A percentile compares a stretch with the other conserved stretches of the same genome.
These are phyloP conservation scores for Zaprionus inermis DNA, from an alignment of 1,140 invertebrate species.

Conservation along the genomic window DNA sequence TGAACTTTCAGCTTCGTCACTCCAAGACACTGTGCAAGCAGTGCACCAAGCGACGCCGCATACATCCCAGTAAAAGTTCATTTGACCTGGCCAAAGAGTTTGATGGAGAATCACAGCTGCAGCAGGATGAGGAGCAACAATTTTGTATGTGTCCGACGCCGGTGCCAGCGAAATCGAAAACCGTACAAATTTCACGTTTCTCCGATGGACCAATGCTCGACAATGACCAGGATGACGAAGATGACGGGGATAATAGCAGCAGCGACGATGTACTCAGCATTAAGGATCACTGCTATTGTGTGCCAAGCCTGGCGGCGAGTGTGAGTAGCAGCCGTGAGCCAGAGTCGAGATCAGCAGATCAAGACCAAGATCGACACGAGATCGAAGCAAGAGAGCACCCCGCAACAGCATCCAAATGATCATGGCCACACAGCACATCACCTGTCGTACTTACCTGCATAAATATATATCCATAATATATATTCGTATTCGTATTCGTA, in stretches of 20 bases:
- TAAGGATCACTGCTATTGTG: conserved; percentile 82
- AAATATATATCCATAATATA: neutral
- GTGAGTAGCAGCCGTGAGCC: conserved; percentile 65
- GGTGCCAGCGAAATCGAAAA: conserved; percentile 32
- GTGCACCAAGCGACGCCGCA: conserved; percentile 76
- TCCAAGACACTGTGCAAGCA: conserved; percentile 70
- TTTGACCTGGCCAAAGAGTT: conserved; percentile 78
- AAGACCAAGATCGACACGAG: neutral
- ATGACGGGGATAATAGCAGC: conserved; percentile 48
- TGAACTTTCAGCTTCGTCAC: conserved; percentile 73
- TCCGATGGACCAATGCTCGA: conserved; percentile 31
- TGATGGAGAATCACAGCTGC: conserved; percentile 24
- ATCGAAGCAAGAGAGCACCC: conserved; percentile 30
- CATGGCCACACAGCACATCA: conserved; percentile 24
- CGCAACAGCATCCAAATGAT: conserved; percentile 54
- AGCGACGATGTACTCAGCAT: conserved; percentile 79
- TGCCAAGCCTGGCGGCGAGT: conserved; percentile 82
- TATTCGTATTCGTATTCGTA: conserved; percentile 16
- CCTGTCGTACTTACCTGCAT: conserved; percentile 6
- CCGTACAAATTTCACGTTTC: conserved; percentile 38
- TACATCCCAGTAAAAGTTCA: conserved; percentile 79
- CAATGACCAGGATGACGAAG: conserved; percentile 32
- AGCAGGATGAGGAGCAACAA: conserved; percentile 21
- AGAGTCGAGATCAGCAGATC: conserved; percentile 12
- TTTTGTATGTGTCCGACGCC: conserved; percentile 67